Evolutionary conservation across 2,888 invertebrate species (phyloP), one percentile per base, ranked within the genome.

Genomic region (Timandra comae): DNA sequence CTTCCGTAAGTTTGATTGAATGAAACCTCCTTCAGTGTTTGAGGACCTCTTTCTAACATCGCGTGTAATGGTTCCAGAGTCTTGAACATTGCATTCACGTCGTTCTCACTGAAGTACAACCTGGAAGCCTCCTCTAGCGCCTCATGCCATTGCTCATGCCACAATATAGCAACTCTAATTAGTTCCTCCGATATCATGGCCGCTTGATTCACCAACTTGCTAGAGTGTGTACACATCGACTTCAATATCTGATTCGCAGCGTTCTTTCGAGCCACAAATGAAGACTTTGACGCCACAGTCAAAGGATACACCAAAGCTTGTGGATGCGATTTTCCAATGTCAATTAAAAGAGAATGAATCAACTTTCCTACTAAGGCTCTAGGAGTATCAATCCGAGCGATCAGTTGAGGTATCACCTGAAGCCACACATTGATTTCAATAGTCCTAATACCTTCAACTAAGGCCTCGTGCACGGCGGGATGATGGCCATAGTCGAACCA

Each of bases 131-230:
- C 98, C 58, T 96, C 95, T 10, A 99, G 78, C 0, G 98, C 99
- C 71, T 99, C 99, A 65, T 99, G 97, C 99, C 99, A 99, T 60
- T 98, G 91, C 71, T 99, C 99, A 64, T 99, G 99, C 99, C 99
- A 99, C 9, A 99, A 82, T 48, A 99, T 99, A 1, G 99, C 99
- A 1, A 99, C 98, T 33, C 99, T 88, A 37, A 99, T 99, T 29
- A 99, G 86, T 74, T 99, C 99, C 57, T 99, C 98, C 26, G 97
- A 92, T 41, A 97, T 98, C 93, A 97, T 93, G 56, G 97, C 91
- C 0, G 98, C 98, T 72, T 99, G 99, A 54, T 94, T 93, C 1
- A 99, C 99, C 27, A 99, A 84, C 13, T 91, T 92, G 8, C 91
- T 92, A 30, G 96, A 97, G 75, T 98, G 96, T 44, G 99, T 98